A percentile compares a stretch with the other conserved stretches of the same genome.
Evolutionary conservation across 2,888 invertebrate genomes (phyloP).

Genomic region (Quadroppia sp.): DNA sequence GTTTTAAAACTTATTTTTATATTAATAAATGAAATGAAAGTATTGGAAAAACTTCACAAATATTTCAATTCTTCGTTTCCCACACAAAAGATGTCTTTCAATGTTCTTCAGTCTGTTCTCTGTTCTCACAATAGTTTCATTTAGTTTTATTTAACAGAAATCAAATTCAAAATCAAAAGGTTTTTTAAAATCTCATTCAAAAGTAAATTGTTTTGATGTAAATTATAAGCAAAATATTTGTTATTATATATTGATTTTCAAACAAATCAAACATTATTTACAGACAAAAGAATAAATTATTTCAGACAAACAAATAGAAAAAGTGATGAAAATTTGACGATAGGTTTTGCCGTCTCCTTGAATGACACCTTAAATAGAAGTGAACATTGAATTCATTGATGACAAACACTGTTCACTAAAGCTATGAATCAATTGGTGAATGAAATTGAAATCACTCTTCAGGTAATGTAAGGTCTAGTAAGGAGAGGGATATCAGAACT

Average conservation of each 20-base stretch:
- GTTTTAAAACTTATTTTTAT: background rate
- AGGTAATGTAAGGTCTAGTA: background rate
- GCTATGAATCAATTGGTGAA: background rate
- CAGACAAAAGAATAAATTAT: background rate
- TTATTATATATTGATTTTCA: too few species aligned
- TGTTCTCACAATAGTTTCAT: too few species aligned
- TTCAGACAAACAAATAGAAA: background rate
- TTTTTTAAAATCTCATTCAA: too few species aligned
- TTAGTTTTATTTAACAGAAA: background rate
- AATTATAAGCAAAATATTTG: too few species aligned
- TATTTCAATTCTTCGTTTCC: too few species aligned
- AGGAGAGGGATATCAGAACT: background rate
- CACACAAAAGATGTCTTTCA: too few species aligned
- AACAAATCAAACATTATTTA: background rate
- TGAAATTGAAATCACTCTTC: background rate
- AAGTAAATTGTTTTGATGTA: too few species aligned
- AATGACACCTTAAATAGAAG: constrained; percentile 10
- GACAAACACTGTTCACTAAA: background rate
- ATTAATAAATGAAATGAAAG: background rate
- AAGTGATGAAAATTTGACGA: constrained; percentile 11
- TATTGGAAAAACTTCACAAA: too few species aligned
- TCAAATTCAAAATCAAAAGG: too few species aligned
- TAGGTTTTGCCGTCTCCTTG: background rate
- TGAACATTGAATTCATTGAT: background rate
- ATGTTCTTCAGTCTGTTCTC: too few species aligned